Conservation (phyloP, 2,797 vertebrate species). For the Podargus strigoides region DNA sequence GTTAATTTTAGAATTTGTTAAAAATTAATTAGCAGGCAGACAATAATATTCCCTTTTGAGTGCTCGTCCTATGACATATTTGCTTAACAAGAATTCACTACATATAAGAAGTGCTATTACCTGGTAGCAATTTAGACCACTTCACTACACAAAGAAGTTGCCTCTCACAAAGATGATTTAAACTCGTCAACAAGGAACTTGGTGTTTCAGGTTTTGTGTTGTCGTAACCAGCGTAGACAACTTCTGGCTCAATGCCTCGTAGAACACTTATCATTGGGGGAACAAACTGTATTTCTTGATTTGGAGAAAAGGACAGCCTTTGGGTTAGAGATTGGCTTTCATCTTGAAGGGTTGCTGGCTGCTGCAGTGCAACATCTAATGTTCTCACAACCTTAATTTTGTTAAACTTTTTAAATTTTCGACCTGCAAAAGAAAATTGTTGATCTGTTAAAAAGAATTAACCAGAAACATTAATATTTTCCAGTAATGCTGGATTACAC, state of each 20-base stretch:
- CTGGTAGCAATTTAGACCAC: slow-evolving; percentile 97
- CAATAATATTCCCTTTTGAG: background rate
- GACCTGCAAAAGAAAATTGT: slow-evolving; percentile 75
- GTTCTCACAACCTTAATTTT: slow-evolving; percentile 86
- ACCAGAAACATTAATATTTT: background rate
- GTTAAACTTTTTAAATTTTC: slow-evolving; percentile 93
- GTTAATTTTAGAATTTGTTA: background rate
- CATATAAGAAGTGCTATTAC: slow-evolving; percentile 72
- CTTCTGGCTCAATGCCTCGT: slow-evolving; percentile 92
- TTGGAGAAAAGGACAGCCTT: slow-evolving; percentile 80
- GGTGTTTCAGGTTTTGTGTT: slow-evolving; percentile 83
- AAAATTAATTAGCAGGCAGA: background rate
- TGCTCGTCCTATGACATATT: background rate
- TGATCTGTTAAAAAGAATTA: background rate
- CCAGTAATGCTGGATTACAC: background rate
- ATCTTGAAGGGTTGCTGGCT: slow-evolving; percentile 50
- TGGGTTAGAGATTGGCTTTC: slow-evolving; percentile 76
- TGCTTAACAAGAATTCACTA: background rate
- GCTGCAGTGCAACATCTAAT: slow-evolving; percentile 74
- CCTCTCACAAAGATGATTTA: slow-evolving; percentile 92
- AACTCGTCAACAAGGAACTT: slow-evolving; percentile 88
- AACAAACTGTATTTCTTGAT: slow-evolving; percentile 84
- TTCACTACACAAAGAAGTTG: slow-evolving; percentile 95
- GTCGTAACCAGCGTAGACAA: slow-evolving; percentile 88
- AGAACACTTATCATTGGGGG: slow-evolving; percentile 87